These are phyloP conservation scores for Solenopsis fugax DNA, from an alignment of 1,140 invertebrate genomes.

Conservation along the genomic window DNA sequence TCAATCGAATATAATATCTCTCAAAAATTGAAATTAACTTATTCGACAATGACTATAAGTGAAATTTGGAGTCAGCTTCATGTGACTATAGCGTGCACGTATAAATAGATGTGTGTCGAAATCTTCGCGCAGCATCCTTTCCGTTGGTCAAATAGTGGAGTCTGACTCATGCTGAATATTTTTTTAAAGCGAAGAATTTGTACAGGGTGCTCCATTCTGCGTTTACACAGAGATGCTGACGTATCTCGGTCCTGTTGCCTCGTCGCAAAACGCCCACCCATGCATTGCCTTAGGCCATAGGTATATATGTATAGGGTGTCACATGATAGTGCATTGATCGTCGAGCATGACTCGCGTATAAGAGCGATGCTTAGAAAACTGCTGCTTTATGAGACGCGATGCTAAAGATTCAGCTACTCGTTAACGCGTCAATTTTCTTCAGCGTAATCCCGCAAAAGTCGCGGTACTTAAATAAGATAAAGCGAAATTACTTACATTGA, in stretches of 20 bases:
- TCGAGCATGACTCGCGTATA: conserved; percentile 5
- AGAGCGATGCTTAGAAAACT: neutral
- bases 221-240: conserved; percentile 68
- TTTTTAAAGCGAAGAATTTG: conserved; percentile 71
- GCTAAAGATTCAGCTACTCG: conserved; percentile 30
- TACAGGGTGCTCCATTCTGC: conserved; percentile 17
- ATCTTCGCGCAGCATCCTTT: conserved; percentile 70
- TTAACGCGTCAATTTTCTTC: conserved; percentile 12
- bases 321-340: conserved; percentile 75
- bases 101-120: conserved; percentile 67
- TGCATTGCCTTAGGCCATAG: conserved; percentile 72
- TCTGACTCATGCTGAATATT: conserved; percentile 77
- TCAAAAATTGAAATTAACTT: neutral
- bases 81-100: conserved; percentile 10
- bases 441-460: neutral
- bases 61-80: conserved; percentile 3
- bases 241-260: conserved; percentile 28
- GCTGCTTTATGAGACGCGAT: neutral
- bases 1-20: neutral
- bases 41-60: neutral
- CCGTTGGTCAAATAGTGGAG: conserved; percentile 73
- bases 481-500: conserved; percentile 40
- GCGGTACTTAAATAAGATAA: neutral
- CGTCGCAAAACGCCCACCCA: conserved; percentile 76
- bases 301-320: conserved; percentile 73